Evolutionary conservation across 2,797 vertebrate species (phyloP).

Genomic region (Argentina silus): DNA sequence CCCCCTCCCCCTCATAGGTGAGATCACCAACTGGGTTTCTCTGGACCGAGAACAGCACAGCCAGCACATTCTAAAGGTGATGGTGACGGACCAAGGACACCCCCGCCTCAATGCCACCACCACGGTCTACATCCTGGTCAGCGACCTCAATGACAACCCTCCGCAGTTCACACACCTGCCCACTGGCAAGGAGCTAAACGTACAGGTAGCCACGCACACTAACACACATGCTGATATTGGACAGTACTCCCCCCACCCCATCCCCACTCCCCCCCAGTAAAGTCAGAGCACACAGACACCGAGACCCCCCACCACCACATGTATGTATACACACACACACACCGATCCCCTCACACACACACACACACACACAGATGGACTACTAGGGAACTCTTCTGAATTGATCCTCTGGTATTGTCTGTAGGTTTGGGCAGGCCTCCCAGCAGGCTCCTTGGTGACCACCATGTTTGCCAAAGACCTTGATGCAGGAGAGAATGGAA

Average conservation of each 20-base stretch:
- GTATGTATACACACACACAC: no score
- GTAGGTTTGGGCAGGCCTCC: conserved; percentile 85
- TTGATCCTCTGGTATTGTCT: conserved; percentile 22
- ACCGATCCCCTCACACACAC: no score
- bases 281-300: no score
- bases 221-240: no score
- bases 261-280: no score
- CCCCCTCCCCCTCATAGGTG: conserved; percentile 76
- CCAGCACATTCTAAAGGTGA: conserved; percentile 83
- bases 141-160: conserved; percentile 87
- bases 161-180: conserved; percentile 84
- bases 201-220: conserved; percentile 74
- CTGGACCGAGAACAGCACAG: conserved; percentile 84
- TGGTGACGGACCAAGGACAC: conserved; percentile 86
- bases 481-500: conserved; percentile 87
- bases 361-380: no score
- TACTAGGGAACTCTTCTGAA: background rate
- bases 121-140: conserved; percentile 76
- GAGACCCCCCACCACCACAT: no score
- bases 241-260: no score
- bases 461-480: conserved; percentile 89
- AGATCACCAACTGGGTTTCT: conserved; percentile 87
- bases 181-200: conserved; percentile 68
- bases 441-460: conserved; percentile 79
- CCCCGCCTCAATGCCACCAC: conserved; percentile 83